phyloP scores from a whole-genome alignment of 1,140 invertebrate genomes.

The Leptinotarsa texana region DNA sequence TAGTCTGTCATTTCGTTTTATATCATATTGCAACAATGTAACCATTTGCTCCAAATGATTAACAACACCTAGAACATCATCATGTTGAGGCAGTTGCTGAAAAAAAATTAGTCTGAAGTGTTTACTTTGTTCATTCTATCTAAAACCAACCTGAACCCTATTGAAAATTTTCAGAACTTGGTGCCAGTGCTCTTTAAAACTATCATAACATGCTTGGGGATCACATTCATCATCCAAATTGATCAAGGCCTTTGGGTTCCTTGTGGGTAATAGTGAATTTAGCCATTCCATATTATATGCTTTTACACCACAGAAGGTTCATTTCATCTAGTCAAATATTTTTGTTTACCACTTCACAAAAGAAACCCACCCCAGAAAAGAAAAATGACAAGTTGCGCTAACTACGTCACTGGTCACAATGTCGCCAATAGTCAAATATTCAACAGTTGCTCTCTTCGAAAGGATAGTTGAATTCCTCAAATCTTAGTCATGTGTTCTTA shows the following conservation, averaged over 20 bases:
- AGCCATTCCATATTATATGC: constrained; percentile 41
- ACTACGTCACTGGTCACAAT: background rate
- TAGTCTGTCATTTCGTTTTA: constrained; percentile 59
- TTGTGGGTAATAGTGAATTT: constrained; percentile 46
- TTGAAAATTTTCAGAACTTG: constrained; percentile 84
- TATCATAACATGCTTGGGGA: constrained; percentile 83
- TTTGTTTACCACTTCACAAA: constrained; percentile 8
- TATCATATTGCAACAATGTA: constrained; percentile 83
- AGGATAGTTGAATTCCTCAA: too few species aligned
- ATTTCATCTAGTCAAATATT: background rate
- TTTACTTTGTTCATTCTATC: constrained; percentile 5
- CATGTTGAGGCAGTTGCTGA: constrained; percentile 63
- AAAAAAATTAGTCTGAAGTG: constrained; percentile 38
- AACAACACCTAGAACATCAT: constrained; percentile 87
- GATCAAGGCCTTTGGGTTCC: constrained; percentile 43
- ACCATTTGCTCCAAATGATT: constrained; percentile 93
- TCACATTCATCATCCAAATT: constrained; percentile 59
- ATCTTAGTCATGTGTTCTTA: too few species aligned
- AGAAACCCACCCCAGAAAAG: background rate
- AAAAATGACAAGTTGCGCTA: background rate
- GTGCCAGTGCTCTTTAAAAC: constrained; percentile 94
- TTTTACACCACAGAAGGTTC: constrained; percentile 1
- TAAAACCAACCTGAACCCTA: constrained; percentile 55
- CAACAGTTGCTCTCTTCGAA: too few species aligned
- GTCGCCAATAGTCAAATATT: too few species aligned